Evolutionary conservation across 2,888 invertebrate species (phyloP).

Genomic region (Diaphora mendica): DNA sequence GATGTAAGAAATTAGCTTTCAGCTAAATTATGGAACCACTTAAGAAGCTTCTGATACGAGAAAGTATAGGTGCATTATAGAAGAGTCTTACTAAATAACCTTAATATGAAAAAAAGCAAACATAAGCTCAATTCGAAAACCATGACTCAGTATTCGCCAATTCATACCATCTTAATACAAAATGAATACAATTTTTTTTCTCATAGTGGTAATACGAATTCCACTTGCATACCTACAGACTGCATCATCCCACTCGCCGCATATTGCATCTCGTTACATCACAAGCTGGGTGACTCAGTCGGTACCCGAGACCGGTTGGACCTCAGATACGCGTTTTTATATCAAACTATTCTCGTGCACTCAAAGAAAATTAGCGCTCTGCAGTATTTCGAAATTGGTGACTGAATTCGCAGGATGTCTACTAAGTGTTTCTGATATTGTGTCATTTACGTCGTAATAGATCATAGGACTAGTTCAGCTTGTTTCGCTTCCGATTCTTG

Average conservation of each 20-base stretch:
- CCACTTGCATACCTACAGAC: constrained; percentile 21
- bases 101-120: too few species aligned
- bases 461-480: background rate
- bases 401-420: background rate
- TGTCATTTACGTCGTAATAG: background rate
- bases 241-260: constrained; percentile 36
- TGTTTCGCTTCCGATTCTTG: background rate
- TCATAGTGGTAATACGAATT: constrained; percentile 15
- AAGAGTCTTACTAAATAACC: too few species aligned
- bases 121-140: background rate
- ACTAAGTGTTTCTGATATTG: background rate
- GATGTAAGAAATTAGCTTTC: background rate
- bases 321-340: constrained; percentile 37
- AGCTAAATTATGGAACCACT: background rate
- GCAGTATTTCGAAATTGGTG: constrained; percentile 30
- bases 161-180: background rate
- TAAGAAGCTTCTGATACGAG: too few species aligned
- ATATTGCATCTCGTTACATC: constrained; percentile 50
- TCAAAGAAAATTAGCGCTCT: constrained; percentile 40
- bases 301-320: constrained; percentile 55
- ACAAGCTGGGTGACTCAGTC: constrained; percentile 58
- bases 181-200: constrained; percentile 2
- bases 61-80: too few species aligned
- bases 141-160: constrained; percentile 10
- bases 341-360: background rate